Evolutionary conservation across 2,113 vertebrate species (phyloP), one percentile per base, ranked within the genome.

Genomic region (Microcebus jonahi): DNA sequence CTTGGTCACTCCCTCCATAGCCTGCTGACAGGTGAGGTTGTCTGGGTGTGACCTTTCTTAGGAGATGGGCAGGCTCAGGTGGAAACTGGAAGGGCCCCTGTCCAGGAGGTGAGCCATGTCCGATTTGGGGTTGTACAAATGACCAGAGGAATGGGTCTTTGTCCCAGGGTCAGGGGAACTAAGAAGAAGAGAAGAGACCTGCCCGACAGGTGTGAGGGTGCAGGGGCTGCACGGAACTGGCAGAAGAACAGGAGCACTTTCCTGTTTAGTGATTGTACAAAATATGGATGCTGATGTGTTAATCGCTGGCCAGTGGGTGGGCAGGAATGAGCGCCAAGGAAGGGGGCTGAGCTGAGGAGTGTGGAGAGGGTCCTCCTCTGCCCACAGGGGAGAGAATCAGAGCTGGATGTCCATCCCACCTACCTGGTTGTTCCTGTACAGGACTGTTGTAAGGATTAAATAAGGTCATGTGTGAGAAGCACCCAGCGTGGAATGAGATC

Each of bases 311-410:
- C 53, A 34, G 17, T 88, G 63, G 50, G 59, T 45, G 15, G 15
- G 29, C 6, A 29, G 68, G 57, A 87, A 71, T 6, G 8, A 34
- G 34, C 34, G 71, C 31, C 34, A 36, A 81, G 71, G 55, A 68
- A 88, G 34, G 48, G 31, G 34, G 48, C 80, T 59, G 75, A 92
- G 76, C 81, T 55, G 65, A 86, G 53, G 67, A 77, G 39, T 39
- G 10, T 91, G 57, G 36, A 39, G 65, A 67, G 70, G 45, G 20
- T 11, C n/a, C 20, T 86, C 8, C 80, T 71, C 87, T 95, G 63
- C 48, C 48, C 45, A n/a, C 15, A 36, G 50, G 79, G 91, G 61
- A 61, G n/a, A 79, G 68, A 76, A 55, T 61, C 82, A 23, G 67
- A 88, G 53, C 18, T 53, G 34, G 50, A 27, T 39, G 21, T 4